Base-by-base conservation (phyloP, 1,140 invertebrate genomes). In the Microplitis mediator region DNA sequence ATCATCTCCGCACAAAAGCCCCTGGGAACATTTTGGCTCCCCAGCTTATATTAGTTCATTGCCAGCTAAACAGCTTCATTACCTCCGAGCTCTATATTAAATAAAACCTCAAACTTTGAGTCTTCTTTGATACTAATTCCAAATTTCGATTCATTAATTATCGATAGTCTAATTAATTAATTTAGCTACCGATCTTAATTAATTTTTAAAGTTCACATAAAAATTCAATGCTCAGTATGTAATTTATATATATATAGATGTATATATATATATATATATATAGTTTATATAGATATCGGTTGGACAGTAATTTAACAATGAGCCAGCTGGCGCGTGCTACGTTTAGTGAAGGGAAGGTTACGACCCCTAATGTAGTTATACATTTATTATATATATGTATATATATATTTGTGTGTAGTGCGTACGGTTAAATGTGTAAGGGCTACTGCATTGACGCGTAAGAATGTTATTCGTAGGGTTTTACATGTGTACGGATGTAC, bases 321-420 rank as follows among this genome's bases (percentile, higher is more conserved):
- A 86, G 86, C 85, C 86, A 87, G 86, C 86, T 86, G 86, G 86
- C 86, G 85, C 85, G 86, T 87, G 86, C 84, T 85, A 77, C 69
- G 78, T 64, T 50, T n/a, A 35, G 34, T 36, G 34, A 60, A 71
- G 78, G 78, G 79, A 81, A 84, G 82, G 79, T 84, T 81, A 79
- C 79, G 79, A 85, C 80, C 84, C 85, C 84, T 85, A 85, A 86
- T 86, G 80, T 86, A 86, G 82, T 86, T 84, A 81, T 81, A 69
- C 32, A 70, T 36, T 36, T 31, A 23, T 23, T 23, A 60, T 23
- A 39, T 11, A 16, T 23, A 36, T 23, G 36, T 35, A 8, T 11
- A 56, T 34, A n/a, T 67, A 31, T 56, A 39, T 54, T 34, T 13
- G 23, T 32, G 34, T 16, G 36, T 58, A 58, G 80, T 84, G 79